Evolutionary conservation across 1,140 invertebrate species (phyloP).

Genomic region (Drosophila teissieri): DNA sequence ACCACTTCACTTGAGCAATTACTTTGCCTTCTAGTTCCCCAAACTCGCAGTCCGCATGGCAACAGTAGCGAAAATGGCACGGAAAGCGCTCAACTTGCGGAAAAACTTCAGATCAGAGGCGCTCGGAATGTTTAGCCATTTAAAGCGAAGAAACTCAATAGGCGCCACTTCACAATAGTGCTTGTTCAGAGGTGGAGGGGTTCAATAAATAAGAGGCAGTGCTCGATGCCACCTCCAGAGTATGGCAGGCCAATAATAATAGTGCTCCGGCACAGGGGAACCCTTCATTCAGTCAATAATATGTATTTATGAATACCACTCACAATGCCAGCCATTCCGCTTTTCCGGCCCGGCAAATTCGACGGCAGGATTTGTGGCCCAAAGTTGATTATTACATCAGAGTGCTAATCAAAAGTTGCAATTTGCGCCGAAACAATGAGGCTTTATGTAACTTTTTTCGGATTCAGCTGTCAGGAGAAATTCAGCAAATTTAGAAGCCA

Average conservation of each 20-base stretch:
- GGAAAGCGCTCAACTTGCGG: constrained; percentile 6
- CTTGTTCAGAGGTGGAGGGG: constrained; percentile 32
- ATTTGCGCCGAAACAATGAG: constrained; percentile 57
- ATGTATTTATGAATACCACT: constrained; percentile 36
- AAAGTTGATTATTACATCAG: constrained; percentile 67
- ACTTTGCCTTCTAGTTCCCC: constrained; percentile 36
- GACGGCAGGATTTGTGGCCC: constrained; percentile 21
- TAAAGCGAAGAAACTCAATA: constrained; percentile 35
- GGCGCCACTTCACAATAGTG: constrained; percentile 35
- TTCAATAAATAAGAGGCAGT: constrained; percentile 69
- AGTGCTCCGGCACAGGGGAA: constrained; percentile 42
- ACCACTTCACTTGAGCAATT: constrained; percentile 12
- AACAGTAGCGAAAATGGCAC: constrained; percentile 16
- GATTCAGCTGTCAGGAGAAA: constrained; percentile 55
- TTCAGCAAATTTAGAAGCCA: constrained; percentile 53
- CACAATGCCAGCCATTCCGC: constrained; percentile 1
- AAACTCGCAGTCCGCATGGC: constrained; percentile 29
- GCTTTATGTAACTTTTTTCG: constrained; percentile 53
- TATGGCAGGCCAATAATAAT: constrained; percentile 48
- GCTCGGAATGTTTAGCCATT: constrained; percentile 48
- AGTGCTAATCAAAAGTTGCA: constrained; percentile 74
- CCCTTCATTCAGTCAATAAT: constrained; percentile 71
- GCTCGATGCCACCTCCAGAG: constrained; percentile 49
- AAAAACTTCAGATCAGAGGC: constrained; percentile 26
- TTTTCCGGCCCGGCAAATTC: neutral